Base-by-base conservation (phyloP, 2,888 invertebrate genomes). In the Chloroclystis v-ata region DNA sequence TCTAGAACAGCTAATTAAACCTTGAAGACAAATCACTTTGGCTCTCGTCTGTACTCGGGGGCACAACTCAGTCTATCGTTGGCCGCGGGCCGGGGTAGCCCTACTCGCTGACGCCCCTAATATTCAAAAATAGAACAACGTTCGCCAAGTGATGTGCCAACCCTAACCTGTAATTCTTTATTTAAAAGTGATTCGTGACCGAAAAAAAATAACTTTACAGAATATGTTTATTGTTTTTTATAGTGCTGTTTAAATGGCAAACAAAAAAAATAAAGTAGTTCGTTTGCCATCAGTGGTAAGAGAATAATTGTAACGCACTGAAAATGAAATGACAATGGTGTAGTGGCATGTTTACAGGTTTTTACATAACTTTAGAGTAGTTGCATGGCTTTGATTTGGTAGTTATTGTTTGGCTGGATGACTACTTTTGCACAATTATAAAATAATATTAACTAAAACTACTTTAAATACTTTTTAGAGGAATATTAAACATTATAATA, bases 251-350 rank as follows among this genome's bases (percentile, higher is more conserved):
- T 66, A 67, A 61, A 78, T 79, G 80, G 77, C 84, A 72, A 77
- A 72, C 64, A 85, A 83, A 84, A 84, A 80, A 79, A 83, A 77
- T 78, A 82, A 78, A 73, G 74, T 85, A 72, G 77, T 82, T 59
- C 83, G 84, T 65, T 86, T 85, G 82, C 85, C 85, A 64, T 85
- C 85, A 63, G 85, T 85, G 85, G 85, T 85, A 85, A 85, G 85
- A 51, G 10, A 65, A 60, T 62, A 63, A 67, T 65, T 71, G 56
- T 69, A 67, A 72, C 75, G 75, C 77, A 75, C 73, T 59, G 54
- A 62, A 62, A 65, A 67, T 69, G 63, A 65, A 62, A 64, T 70
- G 61, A 70, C 64, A 69, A 66, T 71, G 62, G 65, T 63, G 59
- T 75, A 75, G 73, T 74, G 71, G 85, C 85, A 85, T 85, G 85